Evolutionary conservation across 2,113 vertebrate genomes (phyloP).

Genomic region (Cyanistes caeruleus): DNA sequence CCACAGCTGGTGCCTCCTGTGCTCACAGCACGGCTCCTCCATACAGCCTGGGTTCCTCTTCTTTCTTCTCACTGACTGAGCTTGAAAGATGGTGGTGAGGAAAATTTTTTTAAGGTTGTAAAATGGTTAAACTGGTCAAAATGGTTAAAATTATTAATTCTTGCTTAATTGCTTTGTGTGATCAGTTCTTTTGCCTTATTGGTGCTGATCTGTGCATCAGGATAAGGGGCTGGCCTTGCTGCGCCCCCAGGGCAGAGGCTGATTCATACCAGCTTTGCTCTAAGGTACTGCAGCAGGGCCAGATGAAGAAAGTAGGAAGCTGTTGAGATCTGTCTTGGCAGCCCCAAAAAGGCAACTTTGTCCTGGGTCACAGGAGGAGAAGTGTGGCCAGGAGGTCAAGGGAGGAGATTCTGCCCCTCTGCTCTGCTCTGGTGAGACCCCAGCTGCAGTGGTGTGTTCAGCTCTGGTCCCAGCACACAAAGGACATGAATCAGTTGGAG

Average conservation of each 20-base stretch:
- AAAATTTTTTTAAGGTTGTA: background rate
- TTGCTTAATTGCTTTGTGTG: background rate
- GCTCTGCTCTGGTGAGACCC: background rate
- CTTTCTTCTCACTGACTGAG: background rate
- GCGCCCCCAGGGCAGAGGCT: accelerated
- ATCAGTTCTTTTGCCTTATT: background rate
- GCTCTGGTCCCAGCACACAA: background rate
- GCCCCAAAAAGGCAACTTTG: background rate
- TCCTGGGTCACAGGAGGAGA: background rate
- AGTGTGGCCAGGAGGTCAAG: background rate
- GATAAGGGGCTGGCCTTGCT: background rate
- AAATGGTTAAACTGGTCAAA: too few relatives aligned
- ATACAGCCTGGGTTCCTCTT: background rate
- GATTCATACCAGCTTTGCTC: background rate
- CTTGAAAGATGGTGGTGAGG: background rate
- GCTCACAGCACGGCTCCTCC: background rate
- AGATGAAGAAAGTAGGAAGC: background rate
- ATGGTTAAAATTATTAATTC: background rate
- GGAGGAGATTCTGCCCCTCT: background rate
- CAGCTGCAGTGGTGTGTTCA: background rate
- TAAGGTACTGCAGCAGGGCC: background rate
- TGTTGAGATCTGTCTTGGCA: background rate
- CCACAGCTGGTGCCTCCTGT: background rate
- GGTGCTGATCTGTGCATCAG: background rate
- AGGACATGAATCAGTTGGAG: background rate